Conservation (phyloP, 1,140 invertebrate species). For the Magallana ariakensis region DNA sequence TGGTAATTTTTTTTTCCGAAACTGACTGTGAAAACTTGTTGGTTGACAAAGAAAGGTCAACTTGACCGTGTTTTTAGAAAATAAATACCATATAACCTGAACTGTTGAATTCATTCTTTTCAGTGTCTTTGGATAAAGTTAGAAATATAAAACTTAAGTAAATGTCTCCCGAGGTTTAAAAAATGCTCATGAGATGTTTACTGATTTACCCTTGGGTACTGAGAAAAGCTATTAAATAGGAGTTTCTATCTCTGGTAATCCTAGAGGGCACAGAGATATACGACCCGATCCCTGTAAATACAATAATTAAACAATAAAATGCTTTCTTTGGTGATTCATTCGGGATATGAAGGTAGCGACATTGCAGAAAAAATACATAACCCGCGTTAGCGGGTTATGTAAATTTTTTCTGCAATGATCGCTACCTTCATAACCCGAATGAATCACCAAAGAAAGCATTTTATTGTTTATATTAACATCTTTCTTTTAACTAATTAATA, state of each 20-base stretch:
- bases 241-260: slow-evolving; percentile 35
- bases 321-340: too few relatives aligned
- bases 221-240: not conserved
- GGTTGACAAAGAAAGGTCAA: not conserved
- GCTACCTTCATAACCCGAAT: too few relatives aligned
- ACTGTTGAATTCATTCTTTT: not conserved
- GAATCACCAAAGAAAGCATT: too few relatives aligned
- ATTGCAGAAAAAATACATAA: too few relatives aligned
- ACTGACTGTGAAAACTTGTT: slow-evolving; percentile 22
- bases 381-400: too few relatives aligned
- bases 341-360: too few relatives aligned
- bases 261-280: slow-evolving; percentile 47
- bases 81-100: not conserved
- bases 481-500: too few relatives aligned
- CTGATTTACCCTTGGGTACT: too few relatives aligned
- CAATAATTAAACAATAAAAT: too few relatives aligned
- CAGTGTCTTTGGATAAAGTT: slow-evolving; percentile 32
- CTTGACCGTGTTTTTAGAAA: slow-evolving; percentile 1
- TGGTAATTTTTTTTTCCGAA: not conserved
- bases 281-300: slow-evolving; percentile 17
- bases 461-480: too few relatives aligned
- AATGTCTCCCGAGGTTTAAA: not conserved
- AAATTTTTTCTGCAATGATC: too few relatives aligned
- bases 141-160: not conserved
- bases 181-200: too few relatives aligned